A percentile compares a stretch with the other conserved stretches of the same genome.
These are phyloP conservation scores for Deilephila elpenor DNA, from an alignment of 2,888 invertebrate species.

Conservation along the genomic window DNA sequence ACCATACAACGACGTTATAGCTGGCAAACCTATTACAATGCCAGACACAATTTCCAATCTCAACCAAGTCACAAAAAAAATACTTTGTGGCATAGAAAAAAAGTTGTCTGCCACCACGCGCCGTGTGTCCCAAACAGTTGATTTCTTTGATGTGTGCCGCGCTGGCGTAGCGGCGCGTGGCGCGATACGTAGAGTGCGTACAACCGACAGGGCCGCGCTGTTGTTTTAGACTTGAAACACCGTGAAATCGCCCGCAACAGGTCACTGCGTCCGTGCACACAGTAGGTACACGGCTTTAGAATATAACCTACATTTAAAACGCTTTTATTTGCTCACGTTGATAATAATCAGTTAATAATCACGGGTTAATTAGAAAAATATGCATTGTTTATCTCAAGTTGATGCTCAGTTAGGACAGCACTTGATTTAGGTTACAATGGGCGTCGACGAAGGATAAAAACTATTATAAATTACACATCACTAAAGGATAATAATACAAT, in stretches of 20 bases:
- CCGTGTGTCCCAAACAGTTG: constrained; percentile 1
- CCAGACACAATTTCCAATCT: too few relatives aligned
- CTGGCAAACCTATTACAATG: too few relatives aligned
- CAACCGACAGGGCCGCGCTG: constrained; percentile 37
- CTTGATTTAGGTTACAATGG: too few relatives aligned
- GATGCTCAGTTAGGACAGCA: too few relatives aligned
- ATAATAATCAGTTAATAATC: background rate
- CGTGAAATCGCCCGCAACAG: constrained; percentile 75
- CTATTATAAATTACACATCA: too few relatives aligned
- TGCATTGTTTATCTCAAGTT: too few relatives aligned
- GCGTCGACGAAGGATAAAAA: too few relatives aligned
- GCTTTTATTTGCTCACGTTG: constrained; percentile 10
- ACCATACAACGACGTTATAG: too few relatives aligned
- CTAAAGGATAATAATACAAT: too few relatives aligned
- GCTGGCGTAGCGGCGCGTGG: constrained; percentile 23
- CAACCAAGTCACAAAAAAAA: too few relatives aligned
- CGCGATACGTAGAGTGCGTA: constrained; percentile 38
- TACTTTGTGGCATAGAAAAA: background rate
- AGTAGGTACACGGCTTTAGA: constrained; percentile 44
- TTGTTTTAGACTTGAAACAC: constrained; percentile 67
- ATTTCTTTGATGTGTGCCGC: constrained; percentile 53
- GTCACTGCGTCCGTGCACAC: constrained; percentile 70
- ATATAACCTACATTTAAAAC: constrained; percentile 40
- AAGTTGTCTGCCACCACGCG: background rate
- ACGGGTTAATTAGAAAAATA: too few relatives aligned